phyloP scores from a whole-genome alignment of 1,140 invertebrate species.

The Tribolium castaneum region DNA sequence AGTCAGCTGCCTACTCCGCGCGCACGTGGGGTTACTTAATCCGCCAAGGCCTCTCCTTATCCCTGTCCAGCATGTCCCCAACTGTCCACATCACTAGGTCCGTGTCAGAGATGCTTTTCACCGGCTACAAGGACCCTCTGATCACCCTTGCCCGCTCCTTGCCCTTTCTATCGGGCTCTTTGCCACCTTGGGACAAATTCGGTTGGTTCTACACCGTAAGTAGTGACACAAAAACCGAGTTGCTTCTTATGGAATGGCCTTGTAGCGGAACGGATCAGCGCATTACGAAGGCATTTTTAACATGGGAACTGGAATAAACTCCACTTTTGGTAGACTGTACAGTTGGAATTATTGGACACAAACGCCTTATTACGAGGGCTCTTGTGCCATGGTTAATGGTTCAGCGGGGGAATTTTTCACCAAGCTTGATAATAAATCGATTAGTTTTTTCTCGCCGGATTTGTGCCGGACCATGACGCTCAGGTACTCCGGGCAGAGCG shows the following conservation, averaged over 20 bases:
- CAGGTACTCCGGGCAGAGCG: conserved; percentile 51
- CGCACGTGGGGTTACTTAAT: conserved; percentile 67
- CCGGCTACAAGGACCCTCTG: conserved; percentile 79
- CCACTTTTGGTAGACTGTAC: conserved; percentile 66
- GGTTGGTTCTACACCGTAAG: conserved; percentile 86
- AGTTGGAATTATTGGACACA: conserved; percentile 69
- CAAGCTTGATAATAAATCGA: conserved; percentile 68
- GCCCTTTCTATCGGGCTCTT: conserved; percentile 68
- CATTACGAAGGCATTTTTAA: conserved; percentile 57
- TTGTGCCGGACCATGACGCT: conserved; percentile 70
- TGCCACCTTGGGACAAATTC: conserved; percentile 76
- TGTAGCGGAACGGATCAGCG: conserved; percentile 67
- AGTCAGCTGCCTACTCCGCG: conserved; percentile 76
- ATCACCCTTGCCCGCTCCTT: conserved; percentile 72
- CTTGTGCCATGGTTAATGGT: conserved; percentile 64
- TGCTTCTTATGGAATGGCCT: neutral
- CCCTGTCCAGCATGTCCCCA: conserved; percentile 66
- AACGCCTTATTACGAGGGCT: conserved; percentile 65
- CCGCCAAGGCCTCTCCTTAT: conserved; percentile 70
- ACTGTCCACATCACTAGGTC: conserved; percentile 72
- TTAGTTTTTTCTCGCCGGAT: conserved; percentile 75
- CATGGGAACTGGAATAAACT: conserved; percentile 52
- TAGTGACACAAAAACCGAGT: neutral
- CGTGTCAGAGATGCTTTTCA: conserved; percentile 79
- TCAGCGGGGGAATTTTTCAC: conserved; percentile 82